Evolutionary conservation across 1,140 invertebrate genomes (phyloP).

Genomic region (Diachasma alloeum): DNA sequence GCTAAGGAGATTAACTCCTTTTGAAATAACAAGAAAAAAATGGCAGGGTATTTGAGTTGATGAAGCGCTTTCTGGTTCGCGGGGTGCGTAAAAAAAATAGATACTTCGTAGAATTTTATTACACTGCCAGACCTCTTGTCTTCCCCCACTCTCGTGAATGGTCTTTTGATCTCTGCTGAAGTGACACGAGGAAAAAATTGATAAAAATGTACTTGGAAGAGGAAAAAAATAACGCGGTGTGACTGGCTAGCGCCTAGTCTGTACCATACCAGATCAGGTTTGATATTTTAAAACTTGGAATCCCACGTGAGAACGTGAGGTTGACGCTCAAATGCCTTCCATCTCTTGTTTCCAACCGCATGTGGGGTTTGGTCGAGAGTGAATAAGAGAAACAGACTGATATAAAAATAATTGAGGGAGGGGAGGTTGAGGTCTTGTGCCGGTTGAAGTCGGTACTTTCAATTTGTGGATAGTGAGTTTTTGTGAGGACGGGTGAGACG

Average conservation of each 20-base stretch:
- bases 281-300: slow-evolving; percentile 23
- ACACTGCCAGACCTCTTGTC: background rate
- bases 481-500: slow-evolving; percentile 32
- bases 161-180: background rate
- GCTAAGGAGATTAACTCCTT: background rate
- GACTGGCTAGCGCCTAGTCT: slow-evolving; percentile 8
- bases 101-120: background rate
- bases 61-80: background rate
- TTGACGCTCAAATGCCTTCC: slow-evolving; percentile 19
- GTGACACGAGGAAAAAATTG: background rate
- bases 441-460: slow-evolving; percentile 51
- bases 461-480: slow-evolving; percentile 58
- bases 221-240: background rate
- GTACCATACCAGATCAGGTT: slow-evolving; percentile 25
- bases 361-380: slow-evolving; percentile 5
- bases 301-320: slow-evolving; percentile 31
- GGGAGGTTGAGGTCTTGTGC: slow-evolving; percentile 25
- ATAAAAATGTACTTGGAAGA: background rate
- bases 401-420: slow-evolving; percentile 4
- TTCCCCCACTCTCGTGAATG: background rate
- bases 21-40: background rate
- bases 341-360: slow-evolving; percentile 15
- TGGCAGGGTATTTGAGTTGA: background rate
- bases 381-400: slow-evolving; percentile 13
- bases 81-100: background rate